Base-by-base conservation (phyloP, 1,140 invertebrate genomes). In the Olivierus martensii region DNA sequence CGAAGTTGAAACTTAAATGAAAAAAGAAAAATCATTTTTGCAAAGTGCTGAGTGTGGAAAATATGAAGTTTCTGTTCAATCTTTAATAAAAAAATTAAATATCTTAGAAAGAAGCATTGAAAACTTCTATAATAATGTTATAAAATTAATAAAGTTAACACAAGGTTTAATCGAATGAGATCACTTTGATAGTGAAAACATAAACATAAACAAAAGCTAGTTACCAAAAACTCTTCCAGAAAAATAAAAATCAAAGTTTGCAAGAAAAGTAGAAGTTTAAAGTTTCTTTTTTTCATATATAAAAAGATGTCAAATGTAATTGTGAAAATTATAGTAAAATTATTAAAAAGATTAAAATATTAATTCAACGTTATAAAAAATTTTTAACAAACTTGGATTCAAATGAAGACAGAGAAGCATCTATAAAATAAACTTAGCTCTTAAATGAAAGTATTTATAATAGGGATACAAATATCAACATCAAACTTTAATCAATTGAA, bases 1-100 rank as follows among this genome's bases (percentile, higher is more conserved):
- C 35, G 89, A 95, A 71, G 84, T 85, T 14, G 82, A 87, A 59
- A 77, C 80, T 37, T 93, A 88, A 88, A 80, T 93, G 53, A 73
- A 77, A 39, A 88, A 92, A 61, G 84, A 86, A 61, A 73, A 77
- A n/a, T 83, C 84, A 0, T 72, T 82, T 22, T 64, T 92, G 11
- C 75, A 77, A 1, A 84, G 80, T 0, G 74, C 69, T 15, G 89
- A 94, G 63, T 79, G 81, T 52, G 88, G 87, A 1, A 82, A 84
- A 52, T 89, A 93, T 67, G 87, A 92, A 71, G 83, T 87, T 60
- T 86, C 86, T 0, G 85, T 87, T 7, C 79, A 82, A 55, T 61
- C 69, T 41, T 62, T 77, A 18, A 71, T 84, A 56, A 83, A 89
- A 61, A 84, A 89, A 63, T 68, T 93, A 11, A 84, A 89, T 62